Conservation (phyloP, 2,113 vertebrate genomes). For the Epinephelus cyanopodus region DNA sequence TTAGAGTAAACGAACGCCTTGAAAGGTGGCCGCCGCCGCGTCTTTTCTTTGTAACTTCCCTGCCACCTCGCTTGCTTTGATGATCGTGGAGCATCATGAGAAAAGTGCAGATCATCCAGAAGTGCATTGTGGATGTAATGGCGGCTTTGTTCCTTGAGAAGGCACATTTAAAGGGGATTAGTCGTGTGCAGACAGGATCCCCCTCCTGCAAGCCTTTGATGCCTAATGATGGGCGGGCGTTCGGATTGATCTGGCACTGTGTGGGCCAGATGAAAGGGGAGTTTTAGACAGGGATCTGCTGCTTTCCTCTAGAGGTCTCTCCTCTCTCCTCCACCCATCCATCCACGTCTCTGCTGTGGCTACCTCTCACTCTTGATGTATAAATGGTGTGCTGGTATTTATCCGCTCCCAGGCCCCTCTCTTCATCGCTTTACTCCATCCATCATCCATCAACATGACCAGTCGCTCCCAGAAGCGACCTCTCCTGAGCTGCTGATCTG, state of each 20-base stretch:
- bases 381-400: constrained; percentile 38
- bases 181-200: constrained; percentile 67
- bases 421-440: not conserved
- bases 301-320: constrained; percentile 69
- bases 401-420: constrained; percentile 42
- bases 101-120: constrained; percentile 53
- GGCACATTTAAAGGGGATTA: constrained; percentile 75
- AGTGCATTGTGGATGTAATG: constrained; percentile 67
- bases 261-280: constrained; percentile 78
- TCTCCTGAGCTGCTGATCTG: constrained; percentile 14
- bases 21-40: not conserved
- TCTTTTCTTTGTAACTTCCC: constrained; percentile 38
- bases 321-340: constrained; percentile 62
- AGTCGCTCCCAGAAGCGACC: constrained; percentile 6
- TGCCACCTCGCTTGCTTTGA: constrained; percentile 47
- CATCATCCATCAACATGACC: constrained; percentile 7
- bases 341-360: constrained; percentile 51
- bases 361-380: constrained; percentile 65
- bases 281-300: constrained; percentile 67
- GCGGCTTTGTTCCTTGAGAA: constrained; percentile 75
- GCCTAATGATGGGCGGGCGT: constrained; percentile 76
- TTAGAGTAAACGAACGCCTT: constrained; percentile 7
- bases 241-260: constrained; percentile 78
- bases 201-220: constrained; percentile 78
- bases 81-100: constrained; percentile 34